These are phyloP conservation scores for Xerus inauris DNA, from an alignment of 2,113 vertebrate species.

Conservation along the genomic window DNA sequence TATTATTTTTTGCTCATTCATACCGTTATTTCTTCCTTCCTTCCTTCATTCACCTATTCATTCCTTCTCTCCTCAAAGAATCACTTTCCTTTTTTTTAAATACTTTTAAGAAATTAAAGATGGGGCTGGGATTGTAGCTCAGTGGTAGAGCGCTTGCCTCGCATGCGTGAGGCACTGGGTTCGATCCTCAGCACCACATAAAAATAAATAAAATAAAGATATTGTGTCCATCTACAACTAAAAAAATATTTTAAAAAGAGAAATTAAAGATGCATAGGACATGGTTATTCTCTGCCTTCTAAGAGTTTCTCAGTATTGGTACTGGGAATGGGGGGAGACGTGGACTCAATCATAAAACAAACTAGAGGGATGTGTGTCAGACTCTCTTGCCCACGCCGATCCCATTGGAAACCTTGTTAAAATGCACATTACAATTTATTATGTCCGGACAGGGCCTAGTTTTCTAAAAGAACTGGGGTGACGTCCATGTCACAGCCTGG, in stretches of 20 bases:
- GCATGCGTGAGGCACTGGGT: too few relatives aligned
- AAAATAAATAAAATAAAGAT: too few relatives aligned
- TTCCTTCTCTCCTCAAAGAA: neutral
- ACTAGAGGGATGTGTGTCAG: fast-evolving
- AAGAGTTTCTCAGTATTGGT: neutral
- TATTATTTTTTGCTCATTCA: too few relatives aligned
- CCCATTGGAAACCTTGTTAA: neutral
- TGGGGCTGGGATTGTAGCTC: too few relatives aligned
- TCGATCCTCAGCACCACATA: too few relatives aligned
- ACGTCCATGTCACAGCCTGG: neutral
- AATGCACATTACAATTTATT: neutral
- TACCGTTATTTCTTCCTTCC: too few relatives aligned
- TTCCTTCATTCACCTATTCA: neutral
- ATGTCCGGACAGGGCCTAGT: neutral
- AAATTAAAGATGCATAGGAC: neutral
- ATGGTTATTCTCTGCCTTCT: neutral
- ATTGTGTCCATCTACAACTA: too few relatives aligned
- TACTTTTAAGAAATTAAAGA: too few relatives aligned
- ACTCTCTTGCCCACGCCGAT: fast-evolving
- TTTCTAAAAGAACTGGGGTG: neutral
- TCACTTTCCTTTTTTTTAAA: neutral
- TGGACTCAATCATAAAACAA: neutral
- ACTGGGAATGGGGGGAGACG: neutral
- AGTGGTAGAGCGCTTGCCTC: too few relatives aligned
- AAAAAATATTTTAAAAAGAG: too few relatives aligned